A percentile compares a stretch with the other conserved stretches of the same genome.
Conservation (phyloP, 1,140 invertebrate genomes). For the Danaus plexippus region DNA sequence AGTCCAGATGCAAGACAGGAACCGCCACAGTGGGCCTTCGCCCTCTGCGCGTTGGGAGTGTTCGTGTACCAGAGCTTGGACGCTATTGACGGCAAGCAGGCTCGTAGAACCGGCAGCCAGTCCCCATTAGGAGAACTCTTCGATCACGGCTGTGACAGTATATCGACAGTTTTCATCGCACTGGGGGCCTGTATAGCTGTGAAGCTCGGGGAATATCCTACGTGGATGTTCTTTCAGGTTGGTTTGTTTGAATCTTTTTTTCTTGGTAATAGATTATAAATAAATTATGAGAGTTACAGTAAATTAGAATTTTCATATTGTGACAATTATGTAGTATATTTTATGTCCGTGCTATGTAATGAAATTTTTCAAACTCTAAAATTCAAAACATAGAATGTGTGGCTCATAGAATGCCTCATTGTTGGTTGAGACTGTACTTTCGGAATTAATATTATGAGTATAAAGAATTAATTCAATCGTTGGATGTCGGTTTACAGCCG, state of each 20-base stretch:
- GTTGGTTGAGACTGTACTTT: too few species aligned
- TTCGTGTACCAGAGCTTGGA: slow-evolving; percentile 99
- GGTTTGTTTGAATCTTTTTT: slow-evolving; percentile 12
- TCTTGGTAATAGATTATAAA: neutral
- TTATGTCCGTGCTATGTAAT: too few species aligned
- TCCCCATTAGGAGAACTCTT: slow-evolving; percentile 98
- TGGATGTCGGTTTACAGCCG: too few species aligned
- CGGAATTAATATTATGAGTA: too few species aligned
- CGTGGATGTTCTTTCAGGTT: slow-evolving; percentile 94
- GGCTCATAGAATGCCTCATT: too few species aligned
- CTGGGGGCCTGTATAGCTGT: slow-evolving; percentile 93
- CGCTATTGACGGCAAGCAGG: slow-evolving; percentile 99
- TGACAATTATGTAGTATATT: too few species aligned
- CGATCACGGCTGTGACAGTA: slow-evolving; percentile 99
- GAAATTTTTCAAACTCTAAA: too few species aligned
- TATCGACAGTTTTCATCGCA: slow-evolving; percentile 96
- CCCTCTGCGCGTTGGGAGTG: slow-evolving; percentile 92
- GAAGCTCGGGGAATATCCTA: slow-evolving; percentile 90
- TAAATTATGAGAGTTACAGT: too few species aligned
- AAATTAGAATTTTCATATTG: too few species aligned
- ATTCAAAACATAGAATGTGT: too few species aligned
- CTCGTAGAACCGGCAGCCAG: slow-evolving; percentile 92
- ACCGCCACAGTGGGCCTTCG: slow-evolving; percentile 93
- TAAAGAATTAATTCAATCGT: too few species aligned
- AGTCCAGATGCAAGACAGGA: slow-evolving; percentile 77